Evolutionary conservation across 2,797 vertebrate species (phyloP), one percentile per base, ranked within the genome.

Genomic region (Anniella stebbinsi): DNA sequence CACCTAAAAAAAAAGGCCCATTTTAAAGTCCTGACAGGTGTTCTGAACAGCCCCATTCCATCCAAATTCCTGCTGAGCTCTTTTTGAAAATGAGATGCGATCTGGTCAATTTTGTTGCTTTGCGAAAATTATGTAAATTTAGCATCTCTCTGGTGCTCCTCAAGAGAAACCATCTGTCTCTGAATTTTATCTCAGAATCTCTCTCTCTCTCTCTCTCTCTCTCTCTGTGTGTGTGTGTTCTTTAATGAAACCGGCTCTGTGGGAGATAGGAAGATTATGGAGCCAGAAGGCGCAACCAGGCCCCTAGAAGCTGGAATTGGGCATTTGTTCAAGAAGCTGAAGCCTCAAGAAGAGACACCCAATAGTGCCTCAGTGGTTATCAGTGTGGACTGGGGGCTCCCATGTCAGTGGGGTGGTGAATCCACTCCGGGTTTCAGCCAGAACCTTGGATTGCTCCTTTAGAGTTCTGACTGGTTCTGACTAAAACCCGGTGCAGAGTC

Each of bases 151-250:
- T 25, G 3, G 7, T 2, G 15, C 48, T 11, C 60, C 82, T 60
- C 63, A 28, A 11, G 69, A 85, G 69, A 33, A 72, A 73, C 84
- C 84, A 85, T 72, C 69, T 85, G 84, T 48, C 84, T 54, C 67
- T 17, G 6, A 6, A 72, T 72, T 69, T 51, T 36, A 8, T 2
- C 17, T 3, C 45, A 54, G 33, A 54, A 54, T 33, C 23, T n/a
- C n/a, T n/a, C n/a, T n/a, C n/a, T n/a, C n/a, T n/a, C n/a, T n/a
- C n/a, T n/a, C n/a, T n/a, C n/a, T n/a, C n/a, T n/a, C n/a, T n/a
- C n/a, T n/a, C n/a, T 51, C 51, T 72, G 67, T 72, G 41, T 23
- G 4, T 51, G 72, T 57, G 36, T 48, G 51, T 85, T 33, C 72
- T 57, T 72, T 33, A n/a, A 54, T 36, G 45, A 36, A 54, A 85